A percentile compares a stretch with the other conserved stretches of the same genome.
These are phyloP conservation scores for Himalopsyche japonica DNA, from an alignment of 2,888 invertebrate species.

Conservation along the genomic window DNA sequence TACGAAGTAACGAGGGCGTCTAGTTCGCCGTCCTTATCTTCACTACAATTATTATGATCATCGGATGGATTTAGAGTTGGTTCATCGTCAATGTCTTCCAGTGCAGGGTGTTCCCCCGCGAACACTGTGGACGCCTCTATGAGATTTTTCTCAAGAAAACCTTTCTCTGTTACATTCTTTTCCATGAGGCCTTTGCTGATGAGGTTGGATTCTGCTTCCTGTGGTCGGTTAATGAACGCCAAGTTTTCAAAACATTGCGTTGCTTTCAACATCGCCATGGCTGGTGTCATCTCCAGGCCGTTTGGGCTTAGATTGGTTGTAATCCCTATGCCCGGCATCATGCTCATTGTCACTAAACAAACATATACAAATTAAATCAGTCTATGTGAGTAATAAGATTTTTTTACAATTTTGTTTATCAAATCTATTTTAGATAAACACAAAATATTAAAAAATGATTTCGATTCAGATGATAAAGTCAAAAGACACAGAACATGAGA, in stretches of 20 bases:
- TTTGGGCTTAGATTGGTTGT: slow-evolving; percentile 69
- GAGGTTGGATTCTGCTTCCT: slow-evolving; percentile 45
- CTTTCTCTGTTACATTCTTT: slow-evolving; percentile 54
- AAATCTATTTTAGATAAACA: too few species aligned
- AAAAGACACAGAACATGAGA: too few species aligned
- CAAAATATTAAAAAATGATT: too few species aligned
- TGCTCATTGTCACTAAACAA: slow-evolving; percentile 44
- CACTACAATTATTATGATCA: slow-evolving; percentile 28
- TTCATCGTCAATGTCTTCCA: slow-evolving; percentile 44
- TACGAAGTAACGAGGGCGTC: slow-evolving; percentile 30
- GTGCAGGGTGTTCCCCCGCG: slow-evolving; percentile 54
- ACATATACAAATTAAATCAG: neutral
- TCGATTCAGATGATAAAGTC: too few species aligned
- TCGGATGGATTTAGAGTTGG: slow-evolving; percentile 29
- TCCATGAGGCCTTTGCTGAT: slow-evolving; percentile 45
- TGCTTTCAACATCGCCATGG: slow-evolving; percentile 64
- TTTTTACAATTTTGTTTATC: too few species aligned
- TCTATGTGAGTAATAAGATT: neutral
- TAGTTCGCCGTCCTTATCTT: slow-evolving; percentile 29
- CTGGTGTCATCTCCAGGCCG: slow-evolving; percentile 68
- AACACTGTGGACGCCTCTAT: slow-evolving; percentile 45
- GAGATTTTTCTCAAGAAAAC: slow-evolving; percentile 50
- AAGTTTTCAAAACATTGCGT: slow-evolving; percentile 59
- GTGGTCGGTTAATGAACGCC: slow-evolving; percentile 52
- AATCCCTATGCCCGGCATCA: slow-evolving; percentile 63